Conservation (phyloP, 2,888 invertebrate species). For the Acrobasis suavella region DNA sequence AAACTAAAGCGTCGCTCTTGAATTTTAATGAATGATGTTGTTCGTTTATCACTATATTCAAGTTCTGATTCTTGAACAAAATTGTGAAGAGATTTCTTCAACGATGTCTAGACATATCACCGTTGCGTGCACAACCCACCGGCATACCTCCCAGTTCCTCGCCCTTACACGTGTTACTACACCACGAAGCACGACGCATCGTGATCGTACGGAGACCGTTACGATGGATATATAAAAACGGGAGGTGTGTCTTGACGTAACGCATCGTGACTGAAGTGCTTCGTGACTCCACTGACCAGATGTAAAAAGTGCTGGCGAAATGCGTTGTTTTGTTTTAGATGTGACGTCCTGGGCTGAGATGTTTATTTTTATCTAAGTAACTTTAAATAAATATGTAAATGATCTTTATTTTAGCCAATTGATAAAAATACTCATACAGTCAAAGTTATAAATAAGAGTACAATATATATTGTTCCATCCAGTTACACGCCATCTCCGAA, state of each 20-base stretch:
- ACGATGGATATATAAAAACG: slow-evolving; percentile 21
- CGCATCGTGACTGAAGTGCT: slow-evolving; percentile 51
- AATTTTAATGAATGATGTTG: too few species aligned
- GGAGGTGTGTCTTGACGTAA: slow-evolving; percentile 61
- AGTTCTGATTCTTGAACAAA: too few species aligned
- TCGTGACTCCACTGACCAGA: slow-evolving; percentile 61
- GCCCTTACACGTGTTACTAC: slow-evolving; percentile 4
- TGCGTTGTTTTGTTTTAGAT: slow-evolving; percentile 20
- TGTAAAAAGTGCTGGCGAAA: slow-evolving; percentile 28
- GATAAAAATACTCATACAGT: too few species aligned
- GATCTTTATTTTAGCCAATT: too few species aligned
- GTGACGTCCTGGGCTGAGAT: slow-evolving; percentile 8
- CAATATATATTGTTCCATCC: too few species aligned
- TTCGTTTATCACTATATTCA: too few species aligned
- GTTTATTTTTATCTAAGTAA: not conserved
- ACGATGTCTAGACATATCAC: not conserved
- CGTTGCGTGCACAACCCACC: not conserved
- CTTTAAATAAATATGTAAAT: too few species aligned
- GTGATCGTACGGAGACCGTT: slow-evolving; percentile 29
- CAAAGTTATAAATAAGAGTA: too few species aligned
- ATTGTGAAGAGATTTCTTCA: too few species aligned
- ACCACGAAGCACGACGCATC: slow-evolving; percentile 7
- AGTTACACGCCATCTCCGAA: too few species aligned
- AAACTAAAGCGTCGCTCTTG: too few species aligned
- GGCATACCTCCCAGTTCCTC: not conserved